Evolutionary conservation across 2,113 vertebrate genomes (phyloP).

Genomic region (Bubalus kerabau): DNA sequence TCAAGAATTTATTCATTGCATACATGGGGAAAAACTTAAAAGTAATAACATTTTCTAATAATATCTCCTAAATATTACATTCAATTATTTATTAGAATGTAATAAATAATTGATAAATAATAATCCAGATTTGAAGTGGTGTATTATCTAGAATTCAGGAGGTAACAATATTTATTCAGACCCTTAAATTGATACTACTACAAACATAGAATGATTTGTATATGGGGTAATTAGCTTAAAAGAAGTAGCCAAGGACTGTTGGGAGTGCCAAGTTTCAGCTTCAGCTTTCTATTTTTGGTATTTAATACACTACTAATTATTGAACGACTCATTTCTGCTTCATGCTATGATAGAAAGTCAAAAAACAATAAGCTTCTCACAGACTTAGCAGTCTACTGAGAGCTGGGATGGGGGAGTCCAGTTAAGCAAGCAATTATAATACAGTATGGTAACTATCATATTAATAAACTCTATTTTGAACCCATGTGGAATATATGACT

Average conservation of each 20-base stretch:
- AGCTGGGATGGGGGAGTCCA: fast-evolving
- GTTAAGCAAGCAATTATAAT: not conserved
- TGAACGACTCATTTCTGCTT: not conserved
- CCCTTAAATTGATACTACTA: not conserved
- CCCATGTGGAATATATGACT: not conserved
- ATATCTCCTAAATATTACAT: not conserved
- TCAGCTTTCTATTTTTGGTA: not conserved
- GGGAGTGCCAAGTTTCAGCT: not conserved
- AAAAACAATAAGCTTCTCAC: not conserved
- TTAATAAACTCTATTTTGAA: not conserved
- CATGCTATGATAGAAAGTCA: not conserved
- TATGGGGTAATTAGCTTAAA: not conserved
- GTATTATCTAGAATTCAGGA: not conserved
- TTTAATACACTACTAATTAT: not conserved
- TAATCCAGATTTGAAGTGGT: not conserved
- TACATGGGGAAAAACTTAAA: not conserved
- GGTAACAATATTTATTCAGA: not conserved
- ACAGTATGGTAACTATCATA: not conserved
- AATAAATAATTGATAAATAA: not conserved
- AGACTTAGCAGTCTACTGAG: not conserved
- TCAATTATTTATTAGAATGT: not conserved
- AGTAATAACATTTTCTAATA: not conserved
- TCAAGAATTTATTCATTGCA: too few species aligned
- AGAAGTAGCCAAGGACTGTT: not conserved
- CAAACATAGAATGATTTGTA: not conserved